Percentiles rank a stretch among this genome's conserved stretches.
Evolutionary conservation across 2,797 vertebrate species (phyloP).

Genomic region (Microctenopoma steveboyesi): DNA sequence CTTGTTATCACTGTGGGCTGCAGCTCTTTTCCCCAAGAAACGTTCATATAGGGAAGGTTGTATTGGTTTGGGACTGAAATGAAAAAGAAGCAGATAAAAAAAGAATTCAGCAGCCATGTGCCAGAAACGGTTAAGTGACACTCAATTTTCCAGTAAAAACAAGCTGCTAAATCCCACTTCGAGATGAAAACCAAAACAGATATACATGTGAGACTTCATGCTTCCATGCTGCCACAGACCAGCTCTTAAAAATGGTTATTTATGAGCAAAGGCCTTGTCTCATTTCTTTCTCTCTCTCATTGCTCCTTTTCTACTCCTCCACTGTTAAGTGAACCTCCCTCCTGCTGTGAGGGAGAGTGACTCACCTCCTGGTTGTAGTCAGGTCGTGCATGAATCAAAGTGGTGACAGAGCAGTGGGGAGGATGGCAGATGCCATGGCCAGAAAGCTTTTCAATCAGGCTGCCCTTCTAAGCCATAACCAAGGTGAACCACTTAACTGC

Average conservation of each 20-base stretch:
- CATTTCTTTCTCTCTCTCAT: constrained; percentile 18
- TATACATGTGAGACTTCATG: constrained; percentile 37
- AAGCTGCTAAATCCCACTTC: constrained; percentile 44
- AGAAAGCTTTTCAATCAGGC: constrained; percentile 89
- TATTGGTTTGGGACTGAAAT: constrained; percentile 46
- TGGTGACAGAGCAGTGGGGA: constrained; percentile 84
- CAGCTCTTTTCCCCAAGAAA: constrained; percentile 55
- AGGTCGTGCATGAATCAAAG: constrained; percentile 85
- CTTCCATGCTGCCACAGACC: constrained; percentile 36
- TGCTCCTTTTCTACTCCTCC: constrained; percentile 58
- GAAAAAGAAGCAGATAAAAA: constrained; percentile 12
- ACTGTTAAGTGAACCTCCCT: constrained; percentile 69
- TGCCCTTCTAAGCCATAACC: constrained; percentile 83
- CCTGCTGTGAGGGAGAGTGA: constrained; percentile 74
- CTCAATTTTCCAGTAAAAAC: constrained; percentile 55
- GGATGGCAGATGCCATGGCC: constrained; percentile 85
- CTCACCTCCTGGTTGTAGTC: constrained; percentile 74
- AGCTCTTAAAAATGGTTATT: constrained; percentile 54
- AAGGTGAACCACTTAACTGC: constrained; percentile 84
- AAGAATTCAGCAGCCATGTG: constrained; percentile 35
- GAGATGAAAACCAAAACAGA: constrained; percentile 59
- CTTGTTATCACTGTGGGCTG: constrained; percentile 57
- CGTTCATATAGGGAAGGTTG: constrained; percentile 66
- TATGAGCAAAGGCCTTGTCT: constrained; percentile 49
- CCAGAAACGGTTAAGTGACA: constrained; percentile 69